Conservation (phyloP, 2,797 vertebrate species). For the Crenuchus spilurus region DNA sequence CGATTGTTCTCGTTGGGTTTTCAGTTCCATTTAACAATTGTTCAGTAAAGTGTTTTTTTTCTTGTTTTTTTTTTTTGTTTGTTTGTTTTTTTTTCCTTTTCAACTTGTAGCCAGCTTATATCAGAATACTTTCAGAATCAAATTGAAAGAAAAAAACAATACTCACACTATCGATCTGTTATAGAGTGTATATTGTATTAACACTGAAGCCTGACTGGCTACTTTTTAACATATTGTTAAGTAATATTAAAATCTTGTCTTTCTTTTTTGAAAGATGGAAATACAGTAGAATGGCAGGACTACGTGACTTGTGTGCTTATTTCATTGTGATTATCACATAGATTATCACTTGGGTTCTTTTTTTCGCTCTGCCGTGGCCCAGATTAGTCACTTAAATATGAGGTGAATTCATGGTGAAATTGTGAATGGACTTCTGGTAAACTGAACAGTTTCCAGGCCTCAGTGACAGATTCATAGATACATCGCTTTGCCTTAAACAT, state of each 20-base stretch:
- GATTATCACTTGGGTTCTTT: background rate
- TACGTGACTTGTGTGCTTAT: slow-evolving; percentile 76
- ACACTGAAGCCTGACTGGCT: slow-evolving; percentile 99
- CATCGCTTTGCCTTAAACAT: too few species aligned
- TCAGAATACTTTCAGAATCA: slow-evolving; percentile 92
- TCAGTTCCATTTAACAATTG: slow-evolving; percentile 85
- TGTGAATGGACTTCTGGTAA: too few species aligned
- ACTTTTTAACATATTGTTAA: slow-evolving; percentile 99
- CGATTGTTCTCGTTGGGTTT: slow-evolving; percentile 71
- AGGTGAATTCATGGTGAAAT: too few species aligned
- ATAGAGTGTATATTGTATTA: slow-evolving; percentile 99
- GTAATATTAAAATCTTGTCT: slow-evolving; percentile 99
- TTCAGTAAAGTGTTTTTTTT: slow-evolving; percentile 91
- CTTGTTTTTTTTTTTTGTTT: slow-evolving; percentile 53
- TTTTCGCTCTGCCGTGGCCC: background rate
- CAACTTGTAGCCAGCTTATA: slow-evolving; percentile 97
- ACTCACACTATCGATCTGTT: slow-evolving; percentile 96
- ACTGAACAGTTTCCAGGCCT: too few species aligned
- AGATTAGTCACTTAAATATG: background rate
- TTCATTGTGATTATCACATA: slow-evolving; percentile 51
- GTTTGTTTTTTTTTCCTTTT: slow-evolving; percentile 71
- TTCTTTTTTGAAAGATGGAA: slow-evolving; percentile 99
- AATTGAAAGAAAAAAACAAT: slow-evolving; percentile 84
- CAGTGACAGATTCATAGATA: too few species aligned
- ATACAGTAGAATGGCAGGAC: slow-evolving; percentile 98